Evolutionary conservation across 2,888 invertebrate genomes (phyloP).

Genomic region (Escarpia spicata): DNA sequence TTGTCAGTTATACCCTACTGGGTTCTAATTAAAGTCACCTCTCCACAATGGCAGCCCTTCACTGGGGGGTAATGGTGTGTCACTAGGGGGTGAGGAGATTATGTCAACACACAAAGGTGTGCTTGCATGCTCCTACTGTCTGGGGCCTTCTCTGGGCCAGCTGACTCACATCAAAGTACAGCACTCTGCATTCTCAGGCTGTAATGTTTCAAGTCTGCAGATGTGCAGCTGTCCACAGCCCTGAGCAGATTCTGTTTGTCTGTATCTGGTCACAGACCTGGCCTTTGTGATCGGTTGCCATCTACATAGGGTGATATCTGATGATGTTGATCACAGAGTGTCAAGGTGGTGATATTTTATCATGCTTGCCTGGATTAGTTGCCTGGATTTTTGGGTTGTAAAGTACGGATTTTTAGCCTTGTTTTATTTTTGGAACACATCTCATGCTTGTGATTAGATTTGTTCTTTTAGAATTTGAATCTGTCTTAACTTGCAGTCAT

Average conservation of each 20-base stretch:
- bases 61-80: not conserved
- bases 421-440: too few relatives aligned
- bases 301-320: not conserved
- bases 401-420: too few relatives aligned
- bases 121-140: not conserved
- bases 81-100: not conserved
- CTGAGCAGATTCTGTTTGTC: not conserved
- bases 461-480: too few relatives aligned
- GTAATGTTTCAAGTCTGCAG: not conserved
- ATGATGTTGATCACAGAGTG: not conserved
- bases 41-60: not conserved
- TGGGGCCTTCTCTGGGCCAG: not conserved
- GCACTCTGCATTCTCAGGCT: not conserved
- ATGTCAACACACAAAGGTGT: not conserved
- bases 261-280: not conserved
- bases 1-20: not conserved
- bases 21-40: not conserved
- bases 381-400: too few relatives aligned
- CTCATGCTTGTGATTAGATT: too few relatives aligned
- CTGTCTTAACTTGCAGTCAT: too few relatives aligned
- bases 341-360: not conserved
- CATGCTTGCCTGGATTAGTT: not conserved
- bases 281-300: not conserved
- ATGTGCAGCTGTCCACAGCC: not conserved
- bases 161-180: not conserved